phyloP scores from a whole-genome alignment of 1,140 invertebrate species.

The Maconellicoccus hirsutus region DNA sequence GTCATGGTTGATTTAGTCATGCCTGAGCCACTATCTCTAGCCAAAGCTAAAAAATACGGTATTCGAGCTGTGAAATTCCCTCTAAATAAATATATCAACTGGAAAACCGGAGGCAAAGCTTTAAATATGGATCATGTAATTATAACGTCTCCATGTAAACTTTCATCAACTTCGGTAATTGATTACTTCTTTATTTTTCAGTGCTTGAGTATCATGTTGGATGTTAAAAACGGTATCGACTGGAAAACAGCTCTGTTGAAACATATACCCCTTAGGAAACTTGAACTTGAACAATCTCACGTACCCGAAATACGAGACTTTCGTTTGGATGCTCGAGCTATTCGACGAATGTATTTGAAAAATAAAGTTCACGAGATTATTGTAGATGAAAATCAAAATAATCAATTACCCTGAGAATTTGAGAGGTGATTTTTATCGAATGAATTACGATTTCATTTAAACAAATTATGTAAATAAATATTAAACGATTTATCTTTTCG shows the following conservation, averaged over 20 bases:
- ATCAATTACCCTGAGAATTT: too few relatives aligned
- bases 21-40: conserved; percentile 61
- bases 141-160: neutral
- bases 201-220: conserved; percentile 23
- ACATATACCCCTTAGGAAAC: conserved; percentile 27
- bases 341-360: neutral
- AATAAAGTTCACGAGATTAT: neutral
- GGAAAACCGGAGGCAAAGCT: conserved; percentile 60
- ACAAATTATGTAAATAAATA: too few relatives aligned
- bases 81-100: conserved; percentile 59
- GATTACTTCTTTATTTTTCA: neutral
- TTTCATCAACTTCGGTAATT: neutral
- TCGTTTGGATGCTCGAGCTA: neutral
- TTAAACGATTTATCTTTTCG: too few relatives aligned
- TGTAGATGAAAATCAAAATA: neutral
- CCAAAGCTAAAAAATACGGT: conserved; percentile 72
- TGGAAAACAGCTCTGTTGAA: conserved; percentile 25
- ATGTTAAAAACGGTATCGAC: conserved; percentile 24
- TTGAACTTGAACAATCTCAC: neutral
- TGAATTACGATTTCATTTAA: too few relatives aligned
- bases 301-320: neutral
- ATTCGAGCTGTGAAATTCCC: conserved; percentile 67
- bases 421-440: too few relatives aligned
- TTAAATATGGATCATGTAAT: conserved; percentile 55
- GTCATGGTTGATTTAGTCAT: neutral